A percentile compares a stretch with the other conserved stretches of the same genome.
Evolutionary conservation across 2,113 vertebrate species (phyloP).

Genomic region (Grantiella picta): DNA sequence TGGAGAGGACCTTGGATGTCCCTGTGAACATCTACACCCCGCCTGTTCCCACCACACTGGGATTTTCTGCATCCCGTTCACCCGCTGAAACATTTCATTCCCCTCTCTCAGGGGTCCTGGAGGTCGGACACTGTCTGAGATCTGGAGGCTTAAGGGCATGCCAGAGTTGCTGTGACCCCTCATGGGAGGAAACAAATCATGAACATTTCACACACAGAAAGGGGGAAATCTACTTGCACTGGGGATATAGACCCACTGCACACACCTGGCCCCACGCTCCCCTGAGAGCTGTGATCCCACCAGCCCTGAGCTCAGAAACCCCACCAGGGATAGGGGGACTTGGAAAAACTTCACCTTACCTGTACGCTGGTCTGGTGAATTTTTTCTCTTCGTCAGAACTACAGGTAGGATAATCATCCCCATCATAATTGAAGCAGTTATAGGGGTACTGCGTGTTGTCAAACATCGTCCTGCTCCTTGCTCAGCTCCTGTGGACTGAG

Average conservation of each 20-base stretch:
- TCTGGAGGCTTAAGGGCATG: background rate
- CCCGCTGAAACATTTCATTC: background rate
- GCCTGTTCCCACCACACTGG: rapidly evolving
- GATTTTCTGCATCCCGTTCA: background rate
- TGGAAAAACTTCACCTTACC: slow-evolving; percentile 76
- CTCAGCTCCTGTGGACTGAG: slow-evolving; percentile 47
- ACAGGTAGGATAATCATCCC: slow-evolving; percentile 89
- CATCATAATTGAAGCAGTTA: slow-evolving; percentile 96
- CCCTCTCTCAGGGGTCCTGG: background rate
- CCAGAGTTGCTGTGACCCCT: background rate
- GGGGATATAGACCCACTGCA: background rate
- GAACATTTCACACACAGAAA: background rate
- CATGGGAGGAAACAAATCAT: background rate
- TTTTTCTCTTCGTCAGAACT: slow-evolving; percentile 90
- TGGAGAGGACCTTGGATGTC: background rate
- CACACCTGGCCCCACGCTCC: background rate
- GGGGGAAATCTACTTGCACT: rapidly evolving
- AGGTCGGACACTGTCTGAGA: background rate
- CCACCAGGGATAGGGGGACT: background rate
- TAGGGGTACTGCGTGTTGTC: slow-evolving; percentile 95
- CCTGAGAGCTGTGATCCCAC: background rate
- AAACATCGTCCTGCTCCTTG: slow-evolving; percentile 81
- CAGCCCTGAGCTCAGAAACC: background rate
- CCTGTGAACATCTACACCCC: rapidly evolving
- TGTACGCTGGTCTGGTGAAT: slow-evolving; percentile 92